phyloP scores from a whole-genome alignment of 1,140 invertebrate genomes.

The Trachelipus rathkii region DNA sequence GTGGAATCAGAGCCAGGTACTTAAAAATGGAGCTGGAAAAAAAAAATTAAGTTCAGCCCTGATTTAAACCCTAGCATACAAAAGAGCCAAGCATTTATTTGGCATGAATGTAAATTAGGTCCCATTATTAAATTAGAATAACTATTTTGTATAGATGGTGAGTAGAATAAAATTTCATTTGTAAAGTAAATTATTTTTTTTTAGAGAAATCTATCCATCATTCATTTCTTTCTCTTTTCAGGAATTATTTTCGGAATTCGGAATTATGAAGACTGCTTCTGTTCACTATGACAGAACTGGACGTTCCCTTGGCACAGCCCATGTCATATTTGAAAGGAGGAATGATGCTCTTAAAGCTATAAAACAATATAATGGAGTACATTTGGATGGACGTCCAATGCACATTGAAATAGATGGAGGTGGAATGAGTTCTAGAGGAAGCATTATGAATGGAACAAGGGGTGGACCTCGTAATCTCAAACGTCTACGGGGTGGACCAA shows the following conservation, averaged over 20 bases:
- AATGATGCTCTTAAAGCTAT: constrained; percentile 90
- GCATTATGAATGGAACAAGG: neutral
- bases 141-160: too few species aligned
- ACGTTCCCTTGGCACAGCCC: constrained; percentile 89
- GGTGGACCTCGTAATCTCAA: neutral
- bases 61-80: too few species aligned
- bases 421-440: neutral
- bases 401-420: constrained; percentile 69
- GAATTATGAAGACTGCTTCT: constrained; percentile 83
- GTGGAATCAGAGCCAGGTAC: too few species aligned
- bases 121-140: too few species aligned
- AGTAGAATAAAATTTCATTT: too few species aligned
- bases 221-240: constrained; percentile 49
- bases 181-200: too few species aligned
- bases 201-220: too few species aligned
- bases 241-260: constrained; percentile 96
- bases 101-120: too few species aligned
- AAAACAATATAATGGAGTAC: constrained; percentile 97
- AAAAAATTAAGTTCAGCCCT: too few species aligned
- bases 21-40: too few species aligned
- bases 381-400: constrained; percentile 91
- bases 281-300: constrained; percentile 97
- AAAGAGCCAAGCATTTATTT: too few species aligned
- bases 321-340: constrained; percentile 89
- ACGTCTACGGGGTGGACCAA: neutral